phyloP scores from a whole-genome alignment of 2,797 vertebrate species.

The Peromyscus aztecus region DNA sequence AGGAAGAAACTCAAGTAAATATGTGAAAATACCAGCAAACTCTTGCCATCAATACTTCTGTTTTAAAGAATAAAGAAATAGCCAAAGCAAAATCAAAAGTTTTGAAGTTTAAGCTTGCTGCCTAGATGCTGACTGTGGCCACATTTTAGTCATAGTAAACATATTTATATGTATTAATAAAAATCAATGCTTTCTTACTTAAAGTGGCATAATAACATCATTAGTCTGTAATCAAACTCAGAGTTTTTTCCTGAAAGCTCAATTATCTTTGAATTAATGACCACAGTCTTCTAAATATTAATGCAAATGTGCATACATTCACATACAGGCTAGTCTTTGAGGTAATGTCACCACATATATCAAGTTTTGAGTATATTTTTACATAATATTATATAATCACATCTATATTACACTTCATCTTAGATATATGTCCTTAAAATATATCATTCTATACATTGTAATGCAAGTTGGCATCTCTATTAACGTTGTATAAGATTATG shows the following conservation, averaged over 20 bases:
- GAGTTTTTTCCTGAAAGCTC: background rate
- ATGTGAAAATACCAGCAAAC: background rate
- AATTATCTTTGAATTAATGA: background rate
- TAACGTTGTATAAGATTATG: slow-evolving; percentile 78
- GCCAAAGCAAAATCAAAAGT: background rate
- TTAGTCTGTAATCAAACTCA: background rate
- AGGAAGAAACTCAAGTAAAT: background rate
- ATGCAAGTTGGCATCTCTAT: slow-evolving; percentile 65
- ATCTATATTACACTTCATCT: slow-evolving; percentile 69
- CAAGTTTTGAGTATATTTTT: slow-evolving; percentile 45
- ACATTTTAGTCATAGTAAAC: background rate
- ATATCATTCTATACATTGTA: slow-evolving; percentile 65
- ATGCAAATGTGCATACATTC: background rate
- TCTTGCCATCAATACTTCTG: background rate
- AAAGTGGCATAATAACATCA: background rate
- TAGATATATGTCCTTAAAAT: slow-evolving; percentile 80
- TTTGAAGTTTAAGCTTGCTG: background rate
- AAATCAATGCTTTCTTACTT: background rate
- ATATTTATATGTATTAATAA: background rate
- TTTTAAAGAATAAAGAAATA: background rate
- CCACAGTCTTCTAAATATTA: slow-evolving; percentile 26
- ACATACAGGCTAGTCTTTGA: slow-evolving; percentile 33
- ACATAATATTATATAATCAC: background rate
- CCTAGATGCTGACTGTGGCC: background rate
- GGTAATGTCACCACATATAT: slow-evolving; percentile 5